Base-by-base conservation (phyloP, 1,140 invertebrate species). In the Linepithema humile region DNA sequence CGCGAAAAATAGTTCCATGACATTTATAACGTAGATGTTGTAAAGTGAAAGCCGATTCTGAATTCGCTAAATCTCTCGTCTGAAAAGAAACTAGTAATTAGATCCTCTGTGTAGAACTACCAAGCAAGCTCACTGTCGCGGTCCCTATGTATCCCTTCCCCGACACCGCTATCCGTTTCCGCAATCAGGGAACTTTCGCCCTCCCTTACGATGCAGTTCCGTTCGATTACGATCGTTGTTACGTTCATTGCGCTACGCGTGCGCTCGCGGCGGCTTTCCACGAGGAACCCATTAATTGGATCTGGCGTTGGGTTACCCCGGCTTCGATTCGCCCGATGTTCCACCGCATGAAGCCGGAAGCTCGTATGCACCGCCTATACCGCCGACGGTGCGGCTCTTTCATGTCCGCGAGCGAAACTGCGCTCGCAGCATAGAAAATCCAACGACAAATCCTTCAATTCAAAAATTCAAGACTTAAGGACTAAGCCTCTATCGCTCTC, bases 261-360 rank as follows among this genome's bases (percentile, higher is more conserved):
- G 55, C 65, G 67, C n/a, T n/a, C n/a, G n/a, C n/a, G n/a, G n/a
- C 73, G 53, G 45, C 60, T 83, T 80, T 89, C 82, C 64, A 65
- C 48, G 64, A 87, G 86, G 73, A 89, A 82, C 83, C 86, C 84
- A 86, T 90, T 90, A 90, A 90, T 90, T 90, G 88, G 88, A 90
- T 85, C 84, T 59, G 82, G 88, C 53, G 43, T 90, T 87, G 86
- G 73, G 86, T 90, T 90, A 90, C 89, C 20, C 69, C 82, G 53
- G 82, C 88, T 88, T 77, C 86, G 43, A 59, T 84, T 73, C 60
- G 67, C 50, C 38, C 74, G 74, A 78, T 87, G 69, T 72, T 70
- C 77, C 65, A 26, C 50, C 48, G 35, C 17, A n/a, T 48, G 80
- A 72, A 86, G 83, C 85, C 64, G 55, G 86, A 78, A 62, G 26